These are phyloP conservation scores for Lophius piscatorius DNA, from an alignment of 2,113 vertebrate genomes.

Conservation along the genomic window DNA sequence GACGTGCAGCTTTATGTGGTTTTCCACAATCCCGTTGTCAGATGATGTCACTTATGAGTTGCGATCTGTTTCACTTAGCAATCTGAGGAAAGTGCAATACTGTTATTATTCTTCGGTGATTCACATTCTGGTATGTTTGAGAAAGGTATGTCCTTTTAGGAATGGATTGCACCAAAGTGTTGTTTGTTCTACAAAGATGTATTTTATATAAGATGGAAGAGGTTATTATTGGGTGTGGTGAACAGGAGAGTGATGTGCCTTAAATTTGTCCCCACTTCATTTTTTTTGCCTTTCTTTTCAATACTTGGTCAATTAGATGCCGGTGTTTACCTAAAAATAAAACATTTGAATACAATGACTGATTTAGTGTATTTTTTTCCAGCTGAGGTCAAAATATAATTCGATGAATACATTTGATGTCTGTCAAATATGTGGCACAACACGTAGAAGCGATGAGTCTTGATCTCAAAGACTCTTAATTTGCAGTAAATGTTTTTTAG, in stretches of 20 bases:
- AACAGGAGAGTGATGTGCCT: conserved; percentile 69
- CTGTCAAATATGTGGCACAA: not conserved
- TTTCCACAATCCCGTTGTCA: not conserved
- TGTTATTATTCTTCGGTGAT: conserved; percentile 25
- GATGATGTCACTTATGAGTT: not conserved
- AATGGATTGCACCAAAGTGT: conserved; percentile 11
- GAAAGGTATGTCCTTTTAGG: not conserved
- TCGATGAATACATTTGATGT: not conserved
- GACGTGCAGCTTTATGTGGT: not conserved
- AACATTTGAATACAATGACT: conserved; percentile 53
- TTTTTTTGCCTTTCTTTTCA: conserved; percentile 56
- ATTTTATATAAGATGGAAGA: not conserved
- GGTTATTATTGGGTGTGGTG: not conserved
- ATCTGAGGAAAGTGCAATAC: conserved; percentile 51
- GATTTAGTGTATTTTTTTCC: not conserved
- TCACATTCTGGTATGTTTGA: conserved; percentile 13
- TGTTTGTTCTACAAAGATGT: too few relatives aligned
- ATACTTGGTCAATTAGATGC: conserved; percentile 49
- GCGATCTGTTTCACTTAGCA: conserved; percentile 13
- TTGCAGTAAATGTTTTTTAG: too few relatives aligned
- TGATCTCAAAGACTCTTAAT: too few relatives aligned
- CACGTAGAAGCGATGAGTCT: not conserved
- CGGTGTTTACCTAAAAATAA: conserved; percentile 71
- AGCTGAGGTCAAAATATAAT: not conserved
- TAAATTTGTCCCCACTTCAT: conserved; percentile 39